Conservation (phyloP, 2,113 vertebrate species). For the Dipodomys stephensi region DNA sequence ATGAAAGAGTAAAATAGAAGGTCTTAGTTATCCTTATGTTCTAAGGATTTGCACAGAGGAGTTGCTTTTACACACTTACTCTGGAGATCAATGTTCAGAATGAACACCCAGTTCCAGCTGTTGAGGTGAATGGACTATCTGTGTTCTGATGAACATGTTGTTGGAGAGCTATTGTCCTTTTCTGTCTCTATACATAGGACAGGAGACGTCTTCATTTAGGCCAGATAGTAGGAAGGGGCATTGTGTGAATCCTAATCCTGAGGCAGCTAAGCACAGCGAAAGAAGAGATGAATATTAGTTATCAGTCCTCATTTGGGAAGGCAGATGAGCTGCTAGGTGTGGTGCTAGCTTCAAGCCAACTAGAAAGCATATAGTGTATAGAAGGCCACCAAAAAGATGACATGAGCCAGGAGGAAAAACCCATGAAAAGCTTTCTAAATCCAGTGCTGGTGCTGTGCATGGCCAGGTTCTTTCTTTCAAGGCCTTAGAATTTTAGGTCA, state of each 20-base stretch:
- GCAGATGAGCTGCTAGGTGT: neutral
- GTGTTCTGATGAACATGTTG: neutral
- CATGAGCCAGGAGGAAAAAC: neutral
- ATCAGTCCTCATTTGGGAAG: neutral
- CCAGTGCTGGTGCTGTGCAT: neutral
- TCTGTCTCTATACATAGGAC: neutral
- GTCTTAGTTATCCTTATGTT: neutral
- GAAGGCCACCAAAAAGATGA: neutral
- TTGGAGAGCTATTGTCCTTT: neutral
- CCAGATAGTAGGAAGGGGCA: neutral
- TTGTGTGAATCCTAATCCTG: neutral
- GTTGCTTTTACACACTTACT: neutral
- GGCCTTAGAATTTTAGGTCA: neutral
- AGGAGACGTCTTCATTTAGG: neutral
- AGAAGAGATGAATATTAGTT: neutral
- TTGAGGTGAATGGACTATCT: too few relatives aligned
- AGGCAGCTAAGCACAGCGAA: neutral
- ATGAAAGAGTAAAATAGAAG: constrained; percentile 9
- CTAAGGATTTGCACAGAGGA: neutral
- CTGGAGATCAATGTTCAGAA: too few relatives aligned
- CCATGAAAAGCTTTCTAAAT: neutral
- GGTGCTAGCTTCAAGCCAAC: neutral
- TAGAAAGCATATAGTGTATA: neutral
- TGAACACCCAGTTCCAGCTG: too few relatives aligned
- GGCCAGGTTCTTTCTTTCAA: neutral